These are phyloP conservation scores for Pogonomyrmex barbatus DNA, from an alignment of 1,140 invertebrate species.

Conservation along the genomic window DNA sequence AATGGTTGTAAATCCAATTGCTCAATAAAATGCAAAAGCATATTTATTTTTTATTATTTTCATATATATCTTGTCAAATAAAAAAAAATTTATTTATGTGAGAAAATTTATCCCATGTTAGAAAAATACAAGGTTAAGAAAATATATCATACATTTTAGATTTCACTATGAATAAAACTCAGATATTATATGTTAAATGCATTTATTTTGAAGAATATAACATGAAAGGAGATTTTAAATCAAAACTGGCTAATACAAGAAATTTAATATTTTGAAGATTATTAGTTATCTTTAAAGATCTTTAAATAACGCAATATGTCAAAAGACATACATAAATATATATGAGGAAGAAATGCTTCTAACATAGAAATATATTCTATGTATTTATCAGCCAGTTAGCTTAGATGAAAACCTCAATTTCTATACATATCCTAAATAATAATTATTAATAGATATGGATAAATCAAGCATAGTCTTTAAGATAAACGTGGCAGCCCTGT, in stretches of 20 bases:
- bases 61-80: not conserved
- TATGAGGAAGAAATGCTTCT: constrained; percentile 2
- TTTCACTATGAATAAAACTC: constrained; percentile 16
- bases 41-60: constrained; percentile 33
- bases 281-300: not conserved
- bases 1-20: constrained; percentile 53
- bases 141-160: too few species aligned
- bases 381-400: not conserved
- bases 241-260: constrained; percentile 1
- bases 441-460: constrained; percentile 28
- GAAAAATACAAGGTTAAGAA: too few species aligned
- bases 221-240: not conserved
- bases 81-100: not conserved
- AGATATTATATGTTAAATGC: constrained; percentile 19
- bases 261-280: constrained; percentile 27
- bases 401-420: constrained; percentile 11
- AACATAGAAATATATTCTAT: not conserved
- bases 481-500: not conserved
- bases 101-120: not conserved
- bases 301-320: not conserved
- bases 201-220: constrained; percentile 41
- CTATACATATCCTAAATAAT: not conserved
- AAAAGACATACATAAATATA: not conserved
- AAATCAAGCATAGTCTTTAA: constrained; percentile 24
- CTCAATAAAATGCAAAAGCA: constrained; percentile 67